A percentile compares a stretch with the other conserved stretches of the same genome.
phyloP scores from a whole-genome alignment of 1,140 invertebrate species.

The Drosophila sulfurigaster region DNA sequence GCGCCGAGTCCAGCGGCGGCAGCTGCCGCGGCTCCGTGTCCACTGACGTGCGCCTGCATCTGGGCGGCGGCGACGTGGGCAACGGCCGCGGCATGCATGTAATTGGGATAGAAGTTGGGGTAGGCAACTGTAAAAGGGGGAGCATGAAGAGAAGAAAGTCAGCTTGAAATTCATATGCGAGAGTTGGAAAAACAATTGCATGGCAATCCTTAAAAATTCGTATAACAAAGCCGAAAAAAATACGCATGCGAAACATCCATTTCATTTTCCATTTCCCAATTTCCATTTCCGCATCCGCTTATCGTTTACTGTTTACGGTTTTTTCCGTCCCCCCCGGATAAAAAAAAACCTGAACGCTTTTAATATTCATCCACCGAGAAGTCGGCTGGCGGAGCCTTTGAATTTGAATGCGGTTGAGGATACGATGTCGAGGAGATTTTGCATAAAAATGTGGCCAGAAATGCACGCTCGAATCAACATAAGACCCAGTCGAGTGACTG shows the following conservation, averaged over 20 bases:
- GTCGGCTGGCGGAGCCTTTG: constrained; percentile 36
- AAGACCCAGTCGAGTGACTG: constrained; percentile 46
- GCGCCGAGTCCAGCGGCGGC: constrained; percentile 55
- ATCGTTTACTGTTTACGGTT: background rate
- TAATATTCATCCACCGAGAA: constrained; percentile 68
- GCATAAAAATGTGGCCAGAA: constrained; percentile 55
- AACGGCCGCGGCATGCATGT: constrained; percentile 90
- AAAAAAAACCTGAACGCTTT: constrained; percentile 33
- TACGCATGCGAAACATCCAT: background rate
- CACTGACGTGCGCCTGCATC: constrained; percentile 84
- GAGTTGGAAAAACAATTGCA: constrained; percentile 50
- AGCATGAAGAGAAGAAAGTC: constrained; percentile 6
- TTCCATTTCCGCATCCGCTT: constrained; percentile 55
- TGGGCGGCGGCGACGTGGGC: constrained; percentile 86
- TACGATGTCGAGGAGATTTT: constrained; percentile 29
- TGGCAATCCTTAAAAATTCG: constrained; percentile 69
- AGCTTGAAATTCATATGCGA: constrained; percentile 50
- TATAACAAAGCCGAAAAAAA: constrained; percentile 60
- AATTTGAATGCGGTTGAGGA: constrained; percentile 51
- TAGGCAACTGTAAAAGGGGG: constrained; percentile 87
- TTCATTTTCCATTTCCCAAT: constrained; percentile 1
- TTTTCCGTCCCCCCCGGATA: background rate
- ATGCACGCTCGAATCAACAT: constrained; percentile 76
- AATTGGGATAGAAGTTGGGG: constrained; percentile 91
- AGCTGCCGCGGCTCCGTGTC: constrained; percentile 61